Evolutionary conservation across 2,888 invertebrate genomes (phyloP).

Genomic region (Polymixis lichenea): DNA sequence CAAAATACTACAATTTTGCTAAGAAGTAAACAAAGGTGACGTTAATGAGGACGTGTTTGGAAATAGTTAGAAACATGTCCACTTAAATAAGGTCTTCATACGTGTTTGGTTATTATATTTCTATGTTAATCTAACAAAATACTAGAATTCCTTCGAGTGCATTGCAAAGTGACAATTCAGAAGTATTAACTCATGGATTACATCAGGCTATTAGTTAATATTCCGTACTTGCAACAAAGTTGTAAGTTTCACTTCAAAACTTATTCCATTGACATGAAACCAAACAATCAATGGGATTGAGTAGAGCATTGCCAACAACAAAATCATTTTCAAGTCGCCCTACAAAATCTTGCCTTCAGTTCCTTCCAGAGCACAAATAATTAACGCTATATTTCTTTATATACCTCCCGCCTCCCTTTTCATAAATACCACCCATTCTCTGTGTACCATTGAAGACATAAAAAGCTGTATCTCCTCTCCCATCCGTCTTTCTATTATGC

Average conservation of each 20-base stretch:
- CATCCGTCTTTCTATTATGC: background rate
- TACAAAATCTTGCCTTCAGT: background rate
- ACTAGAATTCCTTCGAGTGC: conserved; percentile 14
- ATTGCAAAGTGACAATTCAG: conserved; percentile 20
- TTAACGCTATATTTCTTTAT: background rate
- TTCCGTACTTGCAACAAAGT: conserved; percentile 21
- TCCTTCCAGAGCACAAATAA: background rate
- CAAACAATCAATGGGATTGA: background rate
- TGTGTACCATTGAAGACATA: background rate
- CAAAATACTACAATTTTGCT: conserved; percentile 2
- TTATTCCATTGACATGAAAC: background rate
- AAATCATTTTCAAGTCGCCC: background rate
- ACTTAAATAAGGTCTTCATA: background rate
- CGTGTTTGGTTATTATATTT: conserved; percentile 4
- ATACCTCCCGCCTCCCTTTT: too few species aligned
- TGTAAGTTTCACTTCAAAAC: background rate
- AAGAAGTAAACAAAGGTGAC: background rate
- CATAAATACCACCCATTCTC: too few species aligned
- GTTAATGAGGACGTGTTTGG: background rate
- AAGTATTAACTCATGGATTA: conserved; percentile 20
- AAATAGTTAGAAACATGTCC: background rate
- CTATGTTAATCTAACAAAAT: conserved; percentile 15
- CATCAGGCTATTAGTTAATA: conserved; percentile 2
- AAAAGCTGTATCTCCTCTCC: background rate
- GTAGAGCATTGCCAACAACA: background rate